Percentiles rank a stretch among this genome's conserved stretches.
These are phyloP conservation scores for Clarias batrachus DNA, from an alignment of 2,113 vertebrate species.

Conservation along the genomic window DNA sequence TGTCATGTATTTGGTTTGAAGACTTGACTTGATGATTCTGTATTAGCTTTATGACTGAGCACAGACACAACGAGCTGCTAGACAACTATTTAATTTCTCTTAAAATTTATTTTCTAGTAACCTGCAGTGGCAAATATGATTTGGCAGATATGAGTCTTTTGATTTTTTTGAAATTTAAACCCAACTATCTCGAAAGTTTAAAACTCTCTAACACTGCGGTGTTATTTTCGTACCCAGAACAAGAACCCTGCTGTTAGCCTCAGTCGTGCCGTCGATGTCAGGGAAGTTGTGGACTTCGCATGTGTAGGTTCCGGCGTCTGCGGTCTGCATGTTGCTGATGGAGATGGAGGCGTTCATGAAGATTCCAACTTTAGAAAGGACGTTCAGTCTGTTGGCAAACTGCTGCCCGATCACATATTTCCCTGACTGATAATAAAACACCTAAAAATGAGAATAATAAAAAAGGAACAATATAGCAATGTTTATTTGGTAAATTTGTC, in stretches of 20 bases:
- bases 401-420: background rate
- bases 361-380: constrained; percentile 59
- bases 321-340: constrained; percentile 76
- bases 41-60: too few species aligned
- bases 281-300: constrained; percentile 81
- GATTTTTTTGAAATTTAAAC: background rate
- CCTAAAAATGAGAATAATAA: constrained; percentile 52
- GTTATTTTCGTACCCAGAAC: constrained; percentile 74
- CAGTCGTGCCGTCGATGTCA: constrained; percentile 62
- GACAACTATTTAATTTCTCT: background rate
- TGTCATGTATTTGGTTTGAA: background rate
- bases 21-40: too few species aligned
- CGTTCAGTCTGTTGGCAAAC: constrained; percentile 67
- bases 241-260: constrained; percentile 70
- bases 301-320: constrained; percentile 77
- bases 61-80: background rate
- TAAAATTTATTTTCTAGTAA: background rate
- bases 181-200: background rate
- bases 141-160: too few species aligned
- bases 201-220: background rate
- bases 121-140: background rate
- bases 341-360: constrained; percentile 76
- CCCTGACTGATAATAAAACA: constrained; percentile 64
- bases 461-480: background rate
- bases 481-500: background rate